Conservation (phyloP, 2,888 invertebrate genomes). For the Nomada goodeniana region DNA sequence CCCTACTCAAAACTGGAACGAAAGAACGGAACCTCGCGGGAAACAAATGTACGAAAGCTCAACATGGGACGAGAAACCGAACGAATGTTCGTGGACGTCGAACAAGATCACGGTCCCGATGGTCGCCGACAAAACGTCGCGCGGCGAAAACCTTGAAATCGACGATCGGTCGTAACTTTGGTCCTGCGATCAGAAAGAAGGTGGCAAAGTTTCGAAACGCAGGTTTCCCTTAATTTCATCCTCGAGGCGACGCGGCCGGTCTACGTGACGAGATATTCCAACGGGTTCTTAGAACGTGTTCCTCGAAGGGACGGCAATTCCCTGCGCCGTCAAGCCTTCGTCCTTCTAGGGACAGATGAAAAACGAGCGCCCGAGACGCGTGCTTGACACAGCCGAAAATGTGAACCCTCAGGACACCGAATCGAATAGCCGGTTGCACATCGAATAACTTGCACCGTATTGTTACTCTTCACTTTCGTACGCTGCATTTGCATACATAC, state of each 20-base stretch:
- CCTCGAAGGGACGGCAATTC: conserved; percentile 65
- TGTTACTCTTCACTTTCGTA: conserved; percentile 31
- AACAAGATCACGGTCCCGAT: conserved; percentile 51
- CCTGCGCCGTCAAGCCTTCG: conserved; percentile 64
- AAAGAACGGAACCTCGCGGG: background rate
- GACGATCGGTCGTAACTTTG: conserved; percentile 48
- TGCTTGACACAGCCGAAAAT: conserved; percentile 57
- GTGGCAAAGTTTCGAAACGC: conserved; percentile 55
- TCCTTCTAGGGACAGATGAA: conserved; percentile 70
- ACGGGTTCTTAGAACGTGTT: conserved; percentile 57
- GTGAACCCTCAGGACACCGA: conserved; percentile 41
- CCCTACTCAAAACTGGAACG: background rate
- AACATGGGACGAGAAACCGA: background rate
- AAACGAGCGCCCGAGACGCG: conserved; percentile 65
- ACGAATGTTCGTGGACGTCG: conserved; percentile 55
- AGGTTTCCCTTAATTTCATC: conserved; percentile 68
- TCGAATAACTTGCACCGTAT: conserved; percentile 54
- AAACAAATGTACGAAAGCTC: conserved; percentile 3
- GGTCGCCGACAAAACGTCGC: conserved; percentile 18
- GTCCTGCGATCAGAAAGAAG: background rate
- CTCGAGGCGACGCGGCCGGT: conserved; percentile 57
- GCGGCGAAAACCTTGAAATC: conserved; percentile 46
- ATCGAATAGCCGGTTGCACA: conserved; percentile 52
- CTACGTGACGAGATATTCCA: conserved; percentile 73
- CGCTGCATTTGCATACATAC: background rate